Evolutionary conservation across 2,113 vertebrate genomes (phyloP), one percentile per base, ranked within the genome.

Genomic region (Corynorhinus townsendii): DNA sequence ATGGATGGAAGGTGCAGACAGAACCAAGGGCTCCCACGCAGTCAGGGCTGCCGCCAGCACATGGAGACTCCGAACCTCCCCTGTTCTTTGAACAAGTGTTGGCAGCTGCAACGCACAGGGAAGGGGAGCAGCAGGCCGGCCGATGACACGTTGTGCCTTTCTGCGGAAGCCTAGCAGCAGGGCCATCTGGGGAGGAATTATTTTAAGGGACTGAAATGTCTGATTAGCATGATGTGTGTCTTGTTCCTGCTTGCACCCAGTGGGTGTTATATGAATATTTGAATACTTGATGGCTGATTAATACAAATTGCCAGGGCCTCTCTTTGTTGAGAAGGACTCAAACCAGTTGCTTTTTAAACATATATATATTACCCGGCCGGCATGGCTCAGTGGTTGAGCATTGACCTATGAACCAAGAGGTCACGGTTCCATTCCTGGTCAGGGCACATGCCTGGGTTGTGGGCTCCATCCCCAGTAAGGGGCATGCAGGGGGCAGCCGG

Each of bases 201-300:
- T 94, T 89, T 71, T 64, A 91, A 94, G 86, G 47, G 73, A 79
- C 69, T 40, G 64, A 97, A 97, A 97, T 95, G 96, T 94, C 97
- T 95, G 24, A 97, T 96, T 96, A 96, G 85, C 96, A 97, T 96
- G 91, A 72, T 22, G 52, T 83, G 43, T 59, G 66, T 92, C 88
- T 76, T 47, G 30, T 90, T 96, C 94, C 1, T 81, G 28, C 54
- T 68, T 81, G 33, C 4, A 72, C 76, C 84, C 68, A 69, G 85
- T 93, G 95, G 71, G 85, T 72, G 76, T 81, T 47, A 35, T 24
- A 38, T 47, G 92, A 94, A 95, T 87, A 90, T 84, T 28, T 94
- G 62, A 95, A 89, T 91, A 71, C 64, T 45, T 93, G 64, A 75
- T 84, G 90, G 33, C 76, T 54, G 56, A 94, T 91, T 84, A 75